These are phyloP conservation scores for Molanna angustata DNA, from an alignment of 2,888 invertebrate genomes.

Conservation along the genomic window DNA sequence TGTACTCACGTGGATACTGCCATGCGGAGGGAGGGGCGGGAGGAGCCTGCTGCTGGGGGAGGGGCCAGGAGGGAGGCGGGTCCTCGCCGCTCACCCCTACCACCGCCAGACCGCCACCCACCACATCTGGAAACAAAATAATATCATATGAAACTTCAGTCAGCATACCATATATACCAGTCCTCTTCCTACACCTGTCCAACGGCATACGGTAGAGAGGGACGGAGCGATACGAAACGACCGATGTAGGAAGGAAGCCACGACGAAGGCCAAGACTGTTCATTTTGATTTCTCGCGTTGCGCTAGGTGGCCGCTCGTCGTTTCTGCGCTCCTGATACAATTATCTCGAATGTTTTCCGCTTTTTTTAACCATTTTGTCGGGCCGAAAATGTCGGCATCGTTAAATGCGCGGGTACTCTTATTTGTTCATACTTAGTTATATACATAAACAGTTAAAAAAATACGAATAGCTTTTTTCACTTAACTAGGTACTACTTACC, in stretches of 20 bases:
- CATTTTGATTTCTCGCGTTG: not conserved
- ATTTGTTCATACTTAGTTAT: no score
- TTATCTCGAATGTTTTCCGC: conserved; percentile 18
- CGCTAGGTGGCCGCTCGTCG: conserved; percentile 5
- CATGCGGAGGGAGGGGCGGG: conserved; percentile 49
- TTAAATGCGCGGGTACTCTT: no score
- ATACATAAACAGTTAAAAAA: no score
- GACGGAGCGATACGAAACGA: not conserved
- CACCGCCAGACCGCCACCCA: conserved; percentile 12
- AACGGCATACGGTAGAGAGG: not conserved
- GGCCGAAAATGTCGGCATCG: no score
- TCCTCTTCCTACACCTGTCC: no score
- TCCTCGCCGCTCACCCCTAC: conserved; percentile 11
- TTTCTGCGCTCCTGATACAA: conserved; percentile 17
- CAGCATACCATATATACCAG: no score
- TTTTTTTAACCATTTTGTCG: conserved; percentile 18
- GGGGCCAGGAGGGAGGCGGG: conserved; percentile 15
- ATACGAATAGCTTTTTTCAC: no score
- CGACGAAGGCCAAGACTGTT: not conserved
- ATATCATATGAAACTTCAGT: no score
- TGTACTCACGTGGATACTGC: conserved; percentile 70
- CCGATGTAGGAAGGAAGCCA: not conserved
- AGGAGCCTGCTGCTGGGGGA: conserved; percentile 14
- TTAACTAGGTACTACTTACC: no score
- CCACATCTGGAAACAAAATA: conserved; percentile 10